Percentiles rank a stretch among this genome's conserved stretches.
Conservation (phyloP, 2,113 vertebrate species). For the Silurus glanis region DNA sequence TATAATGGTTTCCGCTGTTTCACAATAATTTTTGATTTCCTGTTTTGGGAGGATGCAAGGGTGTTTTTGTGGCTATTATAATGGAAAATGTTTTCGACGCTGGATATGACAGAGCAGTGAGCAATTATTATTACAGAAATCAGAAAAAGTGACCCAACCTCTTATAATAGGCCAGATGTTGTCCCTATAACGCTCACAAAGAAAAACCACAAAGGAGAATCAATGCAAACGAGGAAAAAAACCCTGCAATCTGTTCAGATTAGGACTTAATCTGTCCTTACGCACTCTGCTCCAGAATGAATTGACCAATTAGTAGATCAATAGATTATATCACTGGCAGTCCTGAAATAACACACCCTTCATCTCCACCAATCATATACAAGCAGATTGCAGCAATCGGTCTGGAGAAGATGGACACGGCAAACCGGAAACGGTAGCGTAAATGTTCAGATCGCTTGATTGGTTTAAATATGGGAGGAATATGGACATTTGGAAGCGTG, state of each 20-base stretch:
- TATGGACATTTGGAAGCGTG: neutral
- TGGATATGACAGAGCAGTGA: constrained; percentile 3
- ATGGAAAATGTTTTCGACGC: neutral
- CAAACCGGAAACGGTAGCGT: neutral
- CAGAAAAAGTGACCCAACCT: constrained; percentile 2
- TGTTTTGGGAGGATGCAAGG: neutral
- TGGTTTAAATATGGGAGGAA: neutral
- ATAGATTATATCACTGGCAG: neutral
- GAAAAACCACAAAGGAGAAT: neutral
- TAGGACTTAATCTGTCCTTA: neutral
- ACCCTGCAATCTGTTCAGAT: neutral
- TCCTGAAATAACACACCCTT: neutral
- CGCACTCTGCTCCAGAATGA: neutral
- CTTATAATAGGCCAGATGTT: neutral
- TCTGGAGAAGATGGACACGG: neutral
- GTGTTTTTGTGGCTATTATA: neutral
- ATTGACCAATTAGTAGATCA: neutral
- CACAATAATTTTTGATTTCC: neutral
- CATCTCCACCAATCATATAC: neutral
- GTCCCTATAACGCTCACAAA: neutral
- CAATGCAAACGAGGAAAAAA: neutral
- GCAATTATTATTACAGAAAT: neutral
- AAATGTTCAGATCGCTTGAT: no score
- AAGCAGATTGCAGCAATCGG: neutral
- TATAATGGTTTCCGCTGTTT: neutral